phyloP scores from a whole-genome alignment of 2,113 vertebrate species.

The Apteryx mantelli region DNA sequence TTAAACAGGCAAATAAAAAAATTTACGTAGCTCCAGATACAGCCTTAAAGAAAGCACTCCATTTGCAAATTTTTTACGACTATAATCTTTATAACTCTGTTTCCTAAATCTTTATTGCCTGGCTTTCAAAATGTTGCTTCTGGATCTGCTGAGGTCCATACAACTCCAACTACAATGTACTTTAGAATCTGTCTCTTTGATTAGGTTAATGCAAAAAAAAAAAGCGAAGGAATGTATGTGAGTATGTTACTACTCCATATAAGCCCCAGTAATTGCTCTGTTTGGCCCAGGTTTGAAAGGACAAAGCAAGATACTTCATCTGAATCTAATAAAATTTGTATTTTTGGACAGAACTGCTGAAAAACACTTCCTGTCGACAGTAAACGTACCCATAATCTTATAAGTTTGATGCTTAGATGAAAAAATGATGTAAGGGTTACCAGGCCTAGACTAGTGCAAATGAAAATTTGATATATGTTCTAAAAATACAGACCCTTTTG shows the following conservation, averaged over 20 bases:
- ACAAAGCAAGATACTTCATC: not conserved
- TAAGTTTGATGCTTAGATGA: not conserved
- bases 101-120: not conserved
- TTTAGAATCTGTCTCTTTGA: not conserved
- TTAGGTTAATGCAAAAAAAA: not conserved
- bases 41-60: not conserved
- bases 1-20: not conserved
- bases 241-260: not conserved
- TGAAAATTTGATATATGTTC: not conserved
- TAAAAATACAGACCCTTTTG: not conserved
- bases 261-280: not conserved
- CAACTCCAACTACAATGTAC: not conserved
- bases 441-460: not conserved
- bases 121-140: not conserved
- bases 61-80: not conserved
- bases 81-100: not conserved
- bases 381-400: not conserved
- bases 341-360: not conserved
- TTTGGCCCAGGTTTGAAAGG: not conserved
- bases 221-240: not conserved
- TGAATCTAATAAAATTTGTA: not conserved
- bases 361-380: not conserved
- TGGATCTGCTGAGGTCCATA: not conserved
- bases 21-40: not conserved
- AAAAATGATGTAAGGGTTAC: not conserved